phyloP scores from a whole-genome alignment of 2,797 vertebrate genomes.

The Scarus forsteni region DNA sequence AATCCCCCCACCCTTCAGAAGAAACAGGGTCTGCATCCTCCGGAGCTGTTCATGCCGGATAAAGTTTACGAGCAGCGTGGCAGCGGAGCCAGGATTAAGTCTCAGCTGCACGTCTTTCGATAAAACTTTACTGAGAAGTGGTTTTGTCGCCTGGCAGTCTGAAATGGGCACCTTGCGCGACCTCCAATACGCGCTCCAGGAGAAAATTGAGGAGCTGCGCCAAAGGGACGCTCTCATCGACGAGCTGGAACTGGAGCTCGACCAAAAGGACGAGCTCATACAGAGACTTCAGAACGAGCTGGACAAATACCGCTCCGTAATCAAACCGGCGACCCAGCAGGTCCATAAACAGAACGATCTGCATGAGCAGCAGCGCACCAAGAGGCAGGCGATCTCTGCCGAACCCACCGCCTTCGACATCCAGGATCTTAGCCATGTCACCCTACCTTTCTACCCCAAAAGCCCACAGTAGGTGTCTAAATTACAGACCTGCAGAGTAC shows the following conservation, averaged over 20 bases:
- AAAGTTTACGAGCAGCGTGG: constrained; percentile 74
- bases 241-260: constrained; percentile 98
- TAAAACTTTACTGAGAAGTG: constrained; percentile 71
- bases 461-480: constrained; percentile 95
- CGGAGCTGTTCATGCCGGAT: constrained; percentile 73
- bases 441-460: constrained; percentile 98
- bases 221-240: constrained; percentile 98
- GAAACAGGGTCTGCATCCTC: constrained; percentile 35
- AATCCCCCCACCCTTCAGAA: constrained; percentile 38
- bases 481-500: neutral
- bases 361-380: constrained; percentile 95
- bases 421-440: constrained; percentile 98
- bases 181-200: constrained; percentile 97
- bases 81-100: constrained; percentile 61
- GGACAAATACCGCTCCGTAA: constrained; percentile 99
- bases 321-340: constrained; percentile 95
- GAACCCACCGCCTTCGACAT: constrained; percentile 97
- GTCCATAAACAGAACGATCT: constrained; percentile 91
- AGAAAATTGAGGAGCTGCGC: constrained; percentile 99
- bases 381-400: constrained; percentile 98
- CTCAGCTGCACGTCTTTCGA: constrained; percentile 22
- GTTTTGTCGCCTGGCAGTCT: constrained; percentile 12
- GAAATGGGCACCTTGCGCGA: constrained; percentile 97
- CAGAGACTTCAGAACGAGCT: constrained; percentile 97
- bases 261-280: constrained; percentile 98